phyloP scores from a whole-genome alignment of 30 jellyfish, hydroid and myxozoan genomes.

The Cassiopea andromeda region DNA sequence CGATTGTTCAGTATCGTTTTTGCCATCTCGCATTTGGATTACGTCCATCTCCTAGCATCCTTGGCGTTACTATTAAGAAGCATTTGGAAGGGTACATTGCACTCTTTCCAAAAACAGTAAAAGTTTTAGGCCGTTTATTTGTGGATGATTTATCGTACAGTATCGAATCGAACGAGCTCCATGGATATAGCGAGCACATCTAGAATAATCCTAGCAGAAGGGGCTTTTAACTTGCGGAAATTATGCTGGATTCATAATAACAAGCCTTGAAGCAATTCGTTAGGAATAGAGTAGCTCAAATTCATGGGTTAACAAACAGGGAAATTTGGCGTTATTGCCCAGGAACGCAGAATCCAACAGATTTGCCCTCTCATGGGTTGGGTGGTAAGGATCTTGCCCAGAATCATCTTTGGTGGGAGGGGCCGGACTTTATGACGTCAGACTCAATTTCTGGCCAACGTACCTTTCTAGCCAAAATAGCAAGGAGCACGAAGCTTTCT shows the following conservation, averaged over 20 bases:
- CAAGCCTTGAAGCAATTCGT: slow-evolving; percentile 13
- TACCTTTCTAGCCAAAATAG: not conserved
- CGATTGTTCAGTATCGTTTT: slow-evolving; percentile 1
- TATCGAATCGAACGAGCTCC: slow-evolving; percentile 9
- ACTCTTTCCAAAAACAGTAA: slow-evolving; percentile 7
- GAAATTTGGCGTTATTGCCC: slow-evolving; percentile 38
- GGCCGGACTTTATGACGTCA: slow-evolving; percentile 17
- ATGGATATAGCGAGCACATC: slow-evolving; percentile 18
- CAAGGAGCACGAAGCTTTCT: not conserved
- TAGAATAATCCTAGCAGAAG: slow-evolving; percentile 12
- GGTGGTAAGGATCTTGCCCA: slow-evolving; percentile 21
- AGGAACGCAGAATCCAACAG: slow-evolving; percentile 35
- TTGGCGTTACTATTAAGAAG: slow-evolving; percentile 38
- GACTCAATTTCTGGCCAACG: slow-evolving; percentile 9
- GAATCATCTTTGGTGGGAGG: slow-evolving; percentile 44
- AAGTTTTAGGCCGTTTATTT: slow-evolving; percentile 4
- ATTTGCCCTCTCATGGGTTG: slow-evolving; percentile 49
- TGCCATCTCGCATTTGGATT: slow-evolving; percentile 19
- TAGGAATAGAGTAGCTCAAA: slow-evolving; percentile 3
- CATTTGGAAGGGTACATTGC: slow-evolving; percentile 27
- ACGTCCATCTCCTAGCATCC: slow-evolving; percentile 44
- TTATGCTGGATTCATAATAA: slow-evolving; percentile 23
- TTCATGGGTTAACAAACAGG: not conserved
- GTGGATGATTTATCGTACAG: slow-evolving; percentile 50
- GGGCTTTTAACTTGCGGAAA: slow-evolving; percentile 44